Evolutionary conservation across 1,140 invertebrate species (phyloP).

Genomic region (Capitella teleta): DNA sequence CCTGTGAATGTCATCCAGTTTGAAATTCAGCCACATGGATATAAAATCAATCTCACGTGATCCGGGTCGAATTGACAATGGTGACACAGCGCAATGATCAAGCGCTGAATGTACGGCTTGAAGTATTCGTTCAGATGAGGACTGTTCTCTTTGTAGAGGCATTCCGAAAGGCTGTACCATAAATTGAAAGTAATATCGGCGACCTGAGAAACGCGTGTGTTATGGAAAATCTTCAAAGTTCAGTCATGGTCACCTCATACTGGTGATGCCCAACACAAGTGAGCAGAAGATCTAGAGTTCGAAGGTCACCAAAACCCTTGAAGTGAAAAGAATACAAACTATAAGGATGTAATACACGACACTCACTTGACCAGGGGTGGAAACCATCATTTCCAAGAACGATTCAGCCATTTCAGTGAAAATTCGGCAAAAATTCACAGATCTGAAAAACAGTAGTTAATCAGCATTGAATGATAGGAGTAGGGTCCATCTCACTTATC

Average conservation of each 20-base stretch:
- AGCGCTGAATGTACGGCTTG: conserved; percentile 76
- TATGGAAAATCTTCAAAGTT: too few relatives aligned
- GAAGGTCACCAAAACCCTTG: conserved; percentile 57
- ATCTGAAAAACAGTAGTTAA: conserved; percentile 42
- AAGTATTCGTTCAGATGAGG: conserved; percentile 67
- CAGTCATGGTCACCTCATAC: conserved; percentile 60
- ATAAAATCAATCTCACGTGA: conserved; percentile 3
- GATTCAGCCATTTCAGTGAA: conserved; percentile 91
- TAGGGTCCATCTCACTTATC: conserved; percentile 48
- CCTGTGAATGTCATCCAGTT: conserved; percentile 40
- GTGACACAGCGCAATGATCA: conserved; percentile 69
- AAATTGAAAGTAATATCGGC: conserved; percentile 94
- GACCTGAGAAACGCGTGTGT: conserved; percentile 61
- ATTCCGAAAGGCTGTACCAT: conserved; percentile 92
- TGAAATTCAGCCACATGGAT: background rate
- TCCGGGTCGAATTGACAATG: conserved; percentile 78
- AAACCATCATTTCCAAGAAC: conserved; percentile 72
- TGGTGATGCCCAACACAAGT: conserved; percentile 92
- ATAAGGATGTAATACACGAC: conserved; percentile 4
- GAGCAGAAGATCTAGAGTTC: conserved; percentile 76
- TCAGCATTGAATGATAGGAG: background rate
- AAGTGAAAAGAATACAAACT: conserved; percentile 12
- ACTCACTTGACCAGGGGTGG: conserved; percentile 38
- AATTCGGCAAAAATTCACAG: conserved; percentile 83
- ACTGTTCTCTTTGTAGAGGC: conserved; percentile 76